These are phyloP conservation scores for Choristoneura fumiferana DNA, from an alignment of 1,140 invertebrate genomes.

Conservation along the genomic window DNA sequence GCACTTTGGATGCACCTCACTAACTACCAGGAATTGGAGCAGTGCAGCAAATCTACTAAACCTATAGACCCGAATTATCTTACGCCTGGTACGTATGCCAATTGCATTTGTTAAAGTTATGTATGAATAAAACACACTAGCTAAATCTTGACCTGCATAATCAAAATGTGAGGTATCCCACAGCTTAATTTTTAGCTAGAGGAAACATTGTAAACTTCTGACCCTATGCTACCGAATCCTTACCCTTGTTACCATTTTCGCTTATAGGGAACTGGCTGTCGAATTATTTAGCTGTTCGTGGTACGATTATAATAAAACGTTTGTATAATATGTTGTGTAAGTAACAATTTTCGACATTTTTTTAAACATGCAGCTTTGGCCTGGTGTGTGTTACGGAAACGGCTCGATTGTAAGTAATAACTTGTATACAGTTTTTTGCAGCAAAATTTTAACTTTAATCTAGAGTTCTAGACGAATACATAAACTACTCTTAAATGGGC, in stretches of 20 bases:
- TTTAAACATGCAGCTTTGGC: constrained; percentile 86
- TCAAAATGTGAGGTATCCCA: no score
- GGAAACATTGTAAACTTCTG: no score
- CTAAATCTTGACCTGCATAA: no score
- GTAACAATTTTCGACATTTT: constrained; percentile 45
- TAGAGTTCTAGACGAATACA: no score
- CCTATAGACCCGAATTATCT: constrained; percentile 90
- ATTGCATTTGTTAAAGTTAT: no score
- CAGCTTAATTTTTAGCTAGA: no score
- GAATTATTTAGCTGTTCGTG: constrained; percentile 10
- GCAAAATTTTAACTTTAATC: no score
- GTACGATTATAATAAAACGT: constrained; percentile 9
- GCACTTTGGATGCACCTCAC: constrained; percentile 96
- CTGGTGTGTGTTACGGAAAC: constrained; percentile 93
- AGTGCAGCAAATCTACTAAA: constrained; percentile 85
- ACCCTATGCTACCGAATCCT: no score
- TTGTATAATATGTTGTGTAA: constrained; percentile 19
- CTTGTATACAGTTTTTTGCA: no score
- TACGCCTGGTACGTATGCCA: constrained; percentile 87
- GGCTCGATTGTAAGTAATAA: constrained; percentile 90
- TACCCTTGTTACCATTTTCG: constrained; percentile 4
- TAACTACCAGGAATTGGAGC: constrained; percentile 93
- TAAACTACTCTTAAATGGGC: no score
- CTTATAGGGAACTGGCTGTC: constrained; percentile 15
- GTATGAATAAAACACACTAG: no score